Evolutionary conservation across 2,888 invertebrate genomes (phyloP).

Genomic region (Fissipunctia ypsillon): DNA sequence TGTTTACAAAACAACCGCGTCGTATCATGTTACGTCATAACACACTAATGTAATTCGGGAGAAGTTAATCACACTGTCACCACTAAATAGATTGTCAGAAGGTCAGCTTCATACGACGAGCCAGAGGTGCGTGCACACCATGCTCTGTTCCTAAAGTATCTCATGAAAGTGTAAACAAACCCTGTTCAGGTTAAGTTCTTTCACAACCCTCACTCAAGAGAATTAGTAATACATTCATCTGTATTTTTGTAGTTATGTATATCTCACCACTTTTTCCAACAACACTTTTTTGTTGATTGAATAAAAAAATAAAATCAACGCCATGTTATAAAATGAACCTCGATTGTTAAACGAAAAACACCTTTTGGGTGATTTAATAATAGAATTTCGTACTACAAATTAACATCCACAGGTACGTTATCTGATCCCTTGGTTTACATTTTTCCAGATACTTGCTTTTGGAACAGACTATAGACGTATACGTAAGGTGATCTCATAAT

Average conservation of each 20-base stretch:
- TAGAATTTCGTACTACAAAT: background rate
- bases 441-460: background rate
- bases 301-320: too few relatives aligned
- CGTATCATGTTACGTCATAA: constrained; percentile 19
- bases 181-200: background rate
- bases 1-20: constrained; percentile 38
- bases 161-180: background rate
- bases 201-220: background rate
- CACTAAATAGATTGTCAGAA: background rate
- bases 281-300: background rate
- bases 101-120: background rate
- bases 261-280: background rate
- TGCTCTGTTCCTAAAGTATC: background rate
- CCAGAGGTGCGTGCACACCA: background rate
- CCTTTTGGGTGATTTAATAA: background rate
- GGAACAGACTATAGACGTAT: background rate
- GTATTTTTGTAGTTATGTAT: background rate
- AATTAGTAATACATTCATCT: background rate
- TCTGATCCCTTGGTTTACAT: background rate
- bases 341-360: background rate
- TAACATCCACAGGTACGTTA: background rate
- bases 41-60: too few relatives aligned
- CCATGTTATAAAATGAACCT: too few relatives aligned
- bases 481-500: background rate
- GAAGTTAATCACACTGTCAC: constrained; percentile 12